Base-by-base conservation (phyloP, 2,888 invertebrate species). In the Eupeodes luniger region DNA sequence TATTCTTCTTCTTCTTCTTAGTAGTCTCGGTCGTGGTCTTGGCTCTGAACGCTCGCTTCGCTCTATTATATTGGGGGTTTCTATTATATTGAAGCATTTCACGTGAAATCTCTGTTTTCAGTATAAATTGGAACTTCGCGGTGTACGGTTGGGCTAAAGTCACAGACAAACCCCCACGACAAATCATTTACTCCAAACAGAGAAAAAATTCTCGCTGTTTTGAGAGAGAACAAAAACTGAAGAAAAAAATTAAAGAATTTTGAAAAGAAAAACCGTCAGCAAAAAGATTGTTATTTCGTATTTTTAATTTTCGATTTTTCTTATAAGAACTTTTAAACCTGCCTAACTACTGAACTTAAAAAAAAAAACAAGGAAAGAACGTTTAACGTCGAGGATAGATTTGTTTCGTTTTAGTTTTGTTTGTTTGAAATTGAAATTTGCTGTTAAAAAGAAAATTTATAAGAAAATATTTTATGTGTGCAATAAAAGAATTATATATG, bases 41-140 rank as follows among this genome's bases (percentile, higher is more conserved):
- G 34, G 34, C 59, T n/a, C 59, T n/a, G 36, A 4, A 36, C 2
- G 27, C 27, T 7, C 40, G 40, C 9, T 40, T 40, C 34, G 59
- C 59, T 59, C 34, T 59, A 59, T 72, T 81, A 66, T 80, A 59
- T 81, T 88, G 77, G 88, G 88, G 85, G 78, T 64, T 84, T 72
- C 44, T 79, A 74, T 82, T 67, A 81, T 87, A 88, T 78, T 81
- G 88, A 88, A 85, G 85, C 61, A 55, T 85, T 88, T 85, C 78
- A 88, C 88, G 88, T 85, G 85, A 80, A 90, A 92, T 91, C 90
- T 91, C 89, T 90, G 91, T 92, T 92, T 92, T 93, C 93, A 93
- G 93, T 93, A 93, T 93, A 92, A 92, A 93, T 92, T 93, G 92
- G 93, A 92, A 91, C 92, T 92, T 92, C 93, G 93, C 92, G 92